phyloP scores from a whole-genome alignment of 2,797 vertebrate genomes.

The Sciaenops ocellatus region DNA sequence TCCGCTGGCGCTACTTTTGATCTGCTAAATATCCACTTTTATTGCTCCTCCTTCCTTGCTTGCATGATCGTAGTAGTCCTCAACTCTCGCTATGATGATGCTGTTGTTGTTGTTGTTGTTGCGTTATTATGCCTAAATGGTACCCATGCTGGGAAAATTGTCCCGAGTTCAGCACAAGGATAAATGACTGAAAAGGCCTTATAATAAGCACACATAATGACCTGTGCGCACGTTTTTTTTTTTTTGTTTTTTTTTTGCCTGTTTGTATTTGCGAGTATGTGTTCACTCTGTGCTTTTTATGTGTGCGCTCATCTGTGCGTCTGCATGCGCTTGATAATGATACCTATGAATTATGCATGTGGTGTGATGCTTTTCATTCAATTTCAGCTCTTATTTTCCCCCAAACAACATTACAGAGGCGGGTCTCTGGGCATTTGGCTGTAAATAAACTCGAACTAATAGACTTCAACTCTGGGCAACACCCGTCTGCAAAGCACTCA shows the following conservation, averaged over 20 bases:
- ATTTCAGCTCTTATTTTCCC: slow-evolving; percentile 78
- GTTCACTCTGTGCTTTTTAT: slow-evolving; percentile 65
- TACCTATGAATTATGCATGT: slow-evolving; percentile 84
- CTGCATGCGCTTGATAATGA: slow-evolving; percentile 81
- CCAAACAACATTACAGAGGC: slow-evolving; percentile 82
- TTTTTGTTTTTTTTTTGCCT: slow-evolving; percentile 1
- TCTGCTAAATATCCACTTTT: slow-evolving; percentile 54
- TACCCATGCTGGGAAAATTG: slow-evolving; percentile 78
- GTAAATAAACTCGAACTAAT: slow-evolving; percentile 86
- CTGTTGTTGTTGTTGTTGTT: slow-evolving; percentile 39
- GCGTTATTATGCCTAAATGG: slow-evolving; percentile 71
- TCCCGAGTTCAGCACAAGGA: slow-evolving; percentile 69
- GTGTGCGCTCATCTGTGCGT: slow-evolving; percentile 67
- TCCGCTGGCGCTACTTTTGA: slow-evolving; percentile 42
- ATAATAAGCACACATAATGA: slow-evolving; percentile 77
- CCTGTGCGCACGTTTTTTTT: slow-evolving; percentile 46
- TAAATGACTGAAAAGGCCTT: slow-evolving; percentile 75
- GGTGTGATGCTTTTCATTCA: slow-evolving; percentile 83
- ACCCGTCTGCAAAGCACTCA: slow-evolving; percentile 76
- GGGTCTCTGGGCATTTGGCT: slow-evolving; percentile 82
- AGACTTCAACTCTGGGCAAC: slow-evolving; percentile 83
- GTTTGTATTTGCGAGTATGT: slow-evolving; percentile 63
- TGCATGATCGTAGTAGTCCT: slow-evolving; percentile 27
- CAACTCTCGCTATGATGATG: slow-evolving; percentile 60
- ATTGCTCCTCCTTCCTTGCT: slow-evolving; percentile 29